Evolutionary conservation across 2,797 vertebrate genomes (phyloP), one percentile per base, ranked within the genome.

Genomic region (Melanotaenia pygmaea): DNA sequence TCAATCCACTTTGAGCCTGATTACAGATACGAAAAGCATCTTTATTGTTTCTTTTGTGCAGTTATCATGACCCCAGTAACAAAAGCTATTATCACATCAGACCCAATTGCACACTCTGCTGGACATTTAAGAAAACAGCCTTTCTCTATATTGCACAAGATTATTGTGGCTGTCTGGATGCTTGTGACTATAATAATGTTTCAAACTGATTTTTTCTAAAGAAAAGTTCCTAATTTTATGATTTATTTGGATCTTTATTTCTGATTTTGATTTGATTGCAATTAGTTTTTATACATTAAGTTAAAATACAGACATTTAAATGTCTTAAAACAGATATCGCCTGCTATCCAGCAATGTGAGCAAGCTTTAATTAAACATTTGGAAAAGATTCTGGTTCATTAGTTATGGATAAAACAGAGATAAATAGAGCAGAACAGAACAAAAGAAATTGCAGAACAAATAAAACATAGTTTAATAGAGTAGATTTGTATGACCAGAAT

Each of bases 91-190:
- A 54, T 84, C 54, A 86, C 88, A 77, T 82, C 66, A 91, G 80
- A 87, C 92, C 82, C 74, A 80, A 87, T 87, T 90, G 91, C 93
- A 73, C 94, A 94, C 93, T 94, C 95, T 95, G 91, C 91, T 95
- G 95, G 94, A 77, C 26, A 59, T 70, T 45, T 57, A 47, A 3
- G 16, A 45, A 62, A 76, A 86, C 60, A 1, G 57, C 70, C 34
- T 51, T 64, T 20, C 37, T 43, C 22, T 59, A 38, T 30, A 9
- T 34, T 10, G 20, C 10, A 2, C 20, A 59, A 53, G 38, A 59
- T 13, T 40, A 14, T 3, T 43, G 40, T 14, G 13, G 38, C 14
- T 43, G 14, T 16, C 14, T 14, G 14, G 14, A 18, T 5, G 14
- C 40, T 43, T 43, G 4, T 18, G 13, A 14, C 4, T 43, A 43